These are phyloP conservation scores for Pachycephala philippinensis DNA, from an alignment of 2,113 vertebrate genomes.

Conservation along the genomic window DNA sequence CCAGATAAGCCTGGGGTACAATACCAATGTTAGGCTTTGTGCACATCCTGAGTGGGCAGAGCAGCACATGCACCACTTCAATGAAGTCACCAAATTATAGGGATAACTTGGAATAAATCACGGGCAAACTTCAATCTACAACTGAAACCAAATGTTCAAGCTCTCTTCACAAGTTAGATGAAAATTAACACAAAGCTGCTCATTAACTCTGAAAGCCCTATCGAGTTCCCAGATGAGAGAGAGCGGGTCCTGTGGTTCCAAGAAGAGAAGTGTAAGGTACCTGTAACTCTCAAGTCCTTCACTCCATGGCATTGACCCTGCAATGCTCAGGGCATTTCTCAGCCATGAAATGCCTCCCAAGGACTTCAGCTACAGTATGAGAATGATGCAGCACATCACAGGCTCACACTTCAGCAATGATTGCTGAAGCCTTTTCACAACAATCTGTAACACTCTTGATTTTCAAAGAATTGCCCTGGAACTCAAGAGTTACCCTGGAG, in stretches of 20 bases:
- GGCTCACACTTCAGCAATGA: neutral
- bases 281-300: neutral
- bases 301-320: neutral
- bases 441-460: neutral
- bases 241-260: neutral
- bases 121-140: neutral
- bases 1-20: neutral
- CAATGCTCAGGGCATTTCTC: neutral
- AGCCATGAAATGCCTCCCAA: rapidly evolving
- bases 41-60: neutral
- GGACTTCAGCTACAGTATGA: neutral
- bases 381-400: neutral
- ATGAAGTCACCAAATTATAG: neutral
- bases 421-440: neutral
- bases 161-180: neutral
- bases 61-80: neutral
- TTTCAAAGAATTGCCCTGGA: neutral
- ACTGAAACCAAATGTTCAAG: neutral
- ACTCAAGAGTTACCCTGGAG: neutral
- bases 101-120: neutral
- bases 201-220: neutral
- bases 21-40: neutral
- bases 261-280: neutral
- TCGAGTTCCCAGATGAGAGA: neutral
- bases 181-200: neutral